A percentile compares a stretch with the other conserved stretches of the same genome.
These are phyloP conservation scores for Brassicogethes aeneus DNA, from an alignment of 2,888 invertebrate species.

Conservation along the genomic window DNA sequence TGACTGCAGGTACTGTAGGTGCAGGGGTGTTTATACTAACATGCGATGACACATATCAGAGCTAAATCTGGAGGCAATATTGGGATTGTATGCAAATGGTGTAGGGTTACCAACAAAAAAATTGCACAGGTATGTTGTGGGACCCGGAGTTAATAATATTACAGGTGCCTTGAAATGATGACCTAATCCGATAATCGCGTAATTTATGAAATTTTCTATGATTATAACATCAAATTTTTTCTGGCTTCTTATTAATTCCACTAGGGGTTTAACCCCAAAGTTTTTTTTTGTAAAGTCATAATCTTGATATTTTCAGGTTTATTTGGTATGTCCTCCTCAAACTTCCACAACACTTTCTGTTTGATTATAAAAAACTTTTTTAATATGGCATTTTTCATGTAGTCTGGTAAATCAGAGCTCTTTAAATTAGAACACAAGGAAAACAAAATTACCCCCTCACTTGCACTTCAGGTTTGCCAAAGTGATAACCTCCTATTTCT, in stretches of 20 bases:
- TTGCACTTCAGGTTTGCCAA: slow-evolving; percentile 19
- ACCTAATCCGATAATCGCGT: slow-evolving; percentile 13
- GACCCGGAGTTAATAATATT: not conserved
- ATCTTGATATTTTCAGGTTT: slow-evolving; percentile 38
- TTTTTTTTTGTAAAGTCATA: too few species aligned
- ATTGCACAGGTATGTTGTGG: not conserved
- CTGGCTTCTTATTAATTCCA: slow-evolving; percentile 22
- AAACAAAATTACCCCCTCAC: slow-evolving; percentile 42
- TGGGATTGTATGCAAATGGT: not conserved
- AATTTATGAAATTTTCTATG: slow-evolving; percentile 26
- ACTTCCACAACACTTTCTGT: slow-evolving; percentile 56
- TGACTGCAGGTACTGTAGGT: not conserved
- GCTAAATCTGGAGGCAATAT: not conserved
- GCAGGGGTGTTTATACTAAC: not conserved
- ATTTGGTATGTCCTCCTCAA: slow-evolving; percentile 25
- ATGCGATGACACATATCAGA: not conserved
- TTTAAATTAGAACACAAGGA: slow-evolving; percentile 37
- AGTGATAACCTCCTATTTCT: not conserved
- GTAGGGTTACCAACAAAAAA: not conserved
- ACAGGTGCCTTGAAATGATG: not conserved
- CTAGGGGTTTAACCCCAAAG: slow-evolving; percentile 24
- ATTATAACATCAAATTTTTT: slow-evolving; percentile 28
- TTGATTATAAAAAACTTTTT: slow-evolving; percentile 48
- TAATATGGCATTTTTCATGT: slow-evolving; percentile 43
- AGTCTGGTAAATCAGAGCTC: slow-evolving; percentile 15